Evolutionary conservation across 2,797 vertebrate species (phyloP).

Genomic region (Eremophila alpestris): DNA sequence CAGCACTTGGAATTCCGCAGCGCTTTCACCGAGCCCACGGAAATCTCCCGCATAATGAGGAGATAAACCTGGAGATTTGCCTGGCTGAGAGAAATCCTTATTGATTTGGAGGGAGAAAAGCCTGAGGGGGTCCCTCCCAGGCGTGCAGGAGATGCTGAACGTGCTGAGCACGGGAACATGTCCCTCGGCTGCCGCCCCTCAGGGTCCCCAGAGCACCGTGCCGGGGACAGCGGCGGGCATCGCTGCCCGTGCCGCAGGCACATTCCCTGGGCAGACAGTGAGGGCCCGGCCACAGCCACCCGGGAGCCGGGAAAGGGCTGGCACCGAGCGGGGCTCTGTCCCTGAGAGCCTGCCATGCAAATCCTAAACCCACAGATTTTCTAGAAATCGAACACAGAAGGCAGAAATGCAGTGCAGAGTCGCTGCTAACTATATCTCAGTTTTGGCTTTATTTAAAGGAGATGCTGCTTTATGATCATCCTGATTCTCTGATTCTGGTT

Average conservation of each 20-base stretch:
- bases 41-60: not conserved
- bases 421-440: not conserved
- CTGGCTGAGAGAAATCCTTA: not conserved
- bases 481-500: not conserved
- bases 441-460: not conserved
- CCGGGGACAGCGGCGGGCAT: fast-evolving
- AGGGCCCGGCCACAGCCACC: not conserved
- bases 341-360: fast-evolving
- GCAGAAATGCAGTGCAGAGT: not conserved
- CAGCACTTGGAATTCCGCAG: not conserved
- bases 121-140: not conserved
- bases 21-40: fast-evolving
- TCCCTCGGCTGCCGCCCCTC: not conserved
- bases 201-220: fast-evolving
- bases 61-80: not conserved
- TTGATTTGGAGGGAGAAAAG: not conserved
- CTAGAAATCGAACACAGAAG: not conserved
- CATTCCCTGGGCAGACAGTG: too few relatives aligned
- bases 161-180: too few relatives aligned
- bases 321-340: not conserved
- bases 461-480: not conserved
- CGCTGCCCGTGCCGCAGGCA: fast-evolving
- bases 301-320: not conserved
- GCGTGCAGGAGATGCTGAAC: not conserved
- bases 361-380: not conserved